Conservation (phyloP, 30 jellyfish, hydroid and myxozoan genomes). For the Pelagia noctiluca region DNA sequence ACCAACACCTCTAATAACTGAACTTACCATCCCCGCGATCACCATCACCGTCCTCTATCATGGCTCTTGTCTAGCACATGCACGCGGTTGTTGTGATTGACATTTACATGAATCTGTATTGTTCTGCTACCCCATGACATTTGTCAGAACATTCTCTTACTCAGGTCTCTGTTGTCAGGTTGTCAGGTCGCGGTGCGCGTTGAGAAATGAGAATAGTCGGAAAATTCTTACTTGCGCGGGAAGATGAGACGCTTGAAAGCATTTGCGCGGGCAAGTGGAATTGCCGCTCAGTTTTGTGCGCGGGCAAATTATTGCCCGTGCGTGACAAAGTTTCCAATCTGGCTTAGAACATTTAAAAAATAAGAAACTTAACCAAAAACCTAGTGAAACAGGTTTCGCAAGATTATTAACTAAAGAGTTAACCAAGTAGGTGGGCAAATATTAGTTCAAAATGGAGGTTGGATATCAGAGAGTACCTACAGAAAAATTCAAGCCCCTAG, state of each 20-base stretch:
- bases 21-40: too few relatives aligned
- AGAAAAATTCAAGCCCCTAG: too few relatives aligned
- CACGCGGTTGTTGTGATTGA: background rate
- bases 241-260: background rate
- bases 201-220: background rate
- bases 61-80: too few relatives aligned
- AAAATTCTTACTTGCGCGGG: background rate
- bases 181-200: background rate
- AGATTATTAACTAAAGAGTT: too few relatives aligned
- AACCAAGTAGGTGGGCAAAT: too few relatives aligned
- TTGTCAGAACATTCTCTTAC: background rate
- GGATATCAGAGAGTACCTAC: too few relatives aligned
- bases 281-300: background rate
- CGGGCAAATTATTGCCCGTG: conserved; percentile 3
- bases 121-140: background rate
- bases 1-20: too few relatives aligned
- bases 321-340: background rate
- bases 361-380: too few relatives aligned
- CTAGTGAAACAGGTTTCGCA: too few relatives aligned
- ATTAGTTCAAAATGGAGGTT: too few relatives aligned
- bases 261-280: conserved; percentile 2
- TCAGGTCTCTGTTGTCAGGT: background rate
- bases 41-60: too few relatives aligned
- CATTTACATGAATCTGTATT: background rate
- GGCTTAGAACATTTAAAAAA: too few relatives aligned